Base-by-base conservation (phyloP, 2,888 invertebrate genomes). In the Buathra laborator region DNA sequence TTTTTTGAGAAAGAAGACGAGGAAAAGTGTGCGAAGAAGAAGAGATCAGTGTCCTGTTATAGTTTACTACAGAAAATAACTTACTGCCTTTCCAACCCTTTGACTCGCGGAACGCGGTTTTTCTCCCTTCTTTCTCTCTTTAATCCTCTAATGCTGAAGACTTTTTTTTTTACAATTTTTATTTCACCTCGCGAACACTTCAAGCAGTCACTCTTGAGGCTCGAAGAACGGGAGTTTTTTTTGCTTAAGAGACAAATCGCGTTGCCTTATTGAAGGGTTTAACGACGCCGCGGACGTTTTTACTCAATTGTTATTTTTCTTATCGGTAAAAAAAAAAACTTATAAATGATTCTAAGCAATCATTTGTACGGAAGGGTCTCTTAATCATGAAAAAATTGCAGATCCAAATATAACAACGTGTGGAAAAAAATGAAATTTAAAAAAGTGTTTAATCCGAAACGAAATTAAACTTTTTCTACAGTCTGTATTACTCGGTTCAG, bases 11-110 rank as follows among this genome's bases (percentile, higher is more conserved):
- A 12, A 19, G 3, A 29, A 3, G 16, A 9, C 5, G 29, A 59
- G 1, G 48, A 70, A 76, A 62, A 19, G n/a, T 32, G 37, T 32
- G 46, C 9, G 6, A 16, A 14, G 66, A 70, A 59, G 56, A 72
- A 10, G 79, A 74, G 64, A 70, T 19, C 51, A 79, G 72, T 83
- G 87, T 88, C 86, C 87, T 86, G 86, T 88, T 88, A 86, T 82
- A 78, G 64, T 85, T 81, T 70, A 67, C 74, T 62, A 67, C 81
- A 46, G 72, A 43, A 44, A 62, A 59, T 37, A 67, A 86, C 62
- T 83, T 81, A 75, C 68, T 74, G 75, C 74, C 76, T 74, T 62
- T 66, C 81, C 70, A 86, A 81, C 85, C 75, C 82, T 80, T 86
- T 32, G 51, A n/a, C 16, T 32, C 81, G 9, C 37, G 37, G 24